Evolutionary conservation across 2,113 vertebrate genomes (phyloP).

Genomic region (Rhinoptilus africanus): DNA sequence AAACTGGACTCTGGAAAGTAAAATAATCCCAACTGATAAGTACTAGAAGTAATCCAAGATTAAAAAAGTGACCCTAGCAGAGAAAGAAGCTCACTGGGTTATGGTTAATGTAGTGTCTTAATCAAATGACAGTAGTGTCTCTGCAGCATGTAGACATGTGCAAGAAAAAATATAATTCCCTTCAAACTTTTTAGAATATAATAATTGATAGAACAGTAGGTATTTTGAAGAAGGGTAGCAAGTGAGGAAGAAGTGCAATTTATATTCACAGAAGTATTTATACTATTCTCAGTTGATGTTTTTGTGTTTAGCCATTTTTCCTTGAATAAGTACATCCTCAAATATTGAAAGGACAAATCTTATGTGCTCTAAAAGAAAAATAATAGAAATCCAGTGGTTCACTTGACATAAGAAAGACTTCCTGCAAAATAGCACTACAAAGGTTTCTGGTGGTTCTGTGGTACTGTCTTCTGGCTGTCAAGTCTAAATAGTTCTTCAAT

Average conservation of each 20-base stretch:
- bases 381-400: not conserved
- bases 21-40: not conserved
- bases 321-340: not conserved
- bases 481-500: not conserved
- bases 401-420: not conserved
- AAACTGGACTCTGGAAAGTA: not conserved
- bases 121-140: not conserved
- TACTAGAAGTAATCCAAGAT: not conserved
- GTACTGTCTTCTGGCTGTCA: not conserved
- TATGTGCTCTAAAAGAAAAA: not conserved
- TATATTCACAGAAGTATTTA: not conserved
- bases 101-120: not conserved
- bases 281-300: not conserved
- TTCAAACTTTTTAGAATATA: not conserved
- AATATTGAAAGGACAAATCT: not conserved
- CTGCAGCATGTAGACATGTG: not conserved
- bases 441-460: not conserved
- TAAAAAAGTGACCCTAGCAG: not conserved
- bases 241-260: not conserved
- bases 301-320: not conserved
- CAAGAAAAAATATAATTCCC: not conserved
- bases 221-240: not conserved
- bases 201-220: not conserved
- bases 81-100: accelerated
- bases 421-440: not conserved